A percentile compares a stretch with the other conserved stretches of the same genome.
phyloP scores from a whole-genome alignment of 2,797 vertebrate species.

The Myotis findleyi region DNA sequence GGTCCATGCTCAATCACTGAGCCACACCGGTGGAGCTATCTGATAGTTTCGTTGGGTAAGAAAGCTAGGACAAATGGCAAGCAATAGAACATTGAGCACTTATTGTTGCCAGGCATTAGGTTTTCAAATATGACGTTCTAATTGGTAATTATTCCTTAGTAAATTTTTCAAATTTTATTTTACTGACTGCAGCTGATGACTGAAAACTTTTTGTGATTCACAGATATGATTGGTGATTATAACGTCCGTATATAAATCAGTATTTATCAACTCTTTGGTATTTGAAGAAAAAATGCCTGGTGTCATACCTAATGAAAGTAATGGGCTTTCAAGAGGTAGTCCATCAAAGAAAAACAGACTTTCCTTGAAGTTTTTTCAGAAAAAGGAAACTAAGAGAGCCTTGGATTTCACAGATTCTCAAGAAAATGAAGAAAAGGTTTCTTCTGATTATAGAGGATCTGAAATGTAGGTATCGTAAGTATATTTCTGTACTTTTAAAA shows the following conservation, averaged over 20 bases:
- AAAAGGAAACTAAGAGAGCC: conserved; percentile 95
- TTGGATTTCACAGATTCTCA: conserved; percentile 95
- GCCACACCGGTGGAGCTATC: not conserved
- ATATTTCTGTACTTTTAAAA: conserved; percentile 26
- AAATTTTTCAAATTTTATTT: conserved; percentile 48
- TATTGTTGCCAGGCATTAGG: not conserved
- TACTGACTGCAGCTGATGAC: conserved; percentile 20
- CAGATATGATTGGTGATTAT: conserved; percentile 74
- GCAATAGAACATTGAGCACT: not conserved
- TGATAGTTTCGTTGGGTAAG: conserved; percentile 23
- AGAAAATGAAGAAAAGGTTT: conserved; percentile 88
- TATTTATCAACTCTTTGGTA: conserved; percentile 61
- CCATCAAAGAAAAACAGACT: conserved; percentile 94
- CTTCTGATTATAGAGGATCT: conserved; percentile 86
- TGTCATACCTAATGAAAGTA: conserved; percentile 90
- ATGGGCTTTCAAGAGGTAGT: conserved; percentile 89
- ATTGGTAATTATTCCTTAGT: not conserved
- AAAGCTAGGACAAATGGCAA: not conserved
- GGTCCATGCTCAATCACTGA: no score
- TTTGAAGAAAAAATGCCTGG: conserved; percentile 90
- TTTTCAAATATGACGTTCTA: conserved; percentile 45
- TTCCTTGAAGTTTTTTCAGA: conserved; percentile 97
- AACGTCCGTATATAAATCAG: conserved; percentile 63
- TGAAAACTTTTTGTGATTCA: conserved; percentile 68
- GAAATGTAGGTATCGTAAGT: conserved; percentile 86